Base-by-base conservation (phyloP, 1,140 invertebrate species). In the Sycobia sp. region DNA sequence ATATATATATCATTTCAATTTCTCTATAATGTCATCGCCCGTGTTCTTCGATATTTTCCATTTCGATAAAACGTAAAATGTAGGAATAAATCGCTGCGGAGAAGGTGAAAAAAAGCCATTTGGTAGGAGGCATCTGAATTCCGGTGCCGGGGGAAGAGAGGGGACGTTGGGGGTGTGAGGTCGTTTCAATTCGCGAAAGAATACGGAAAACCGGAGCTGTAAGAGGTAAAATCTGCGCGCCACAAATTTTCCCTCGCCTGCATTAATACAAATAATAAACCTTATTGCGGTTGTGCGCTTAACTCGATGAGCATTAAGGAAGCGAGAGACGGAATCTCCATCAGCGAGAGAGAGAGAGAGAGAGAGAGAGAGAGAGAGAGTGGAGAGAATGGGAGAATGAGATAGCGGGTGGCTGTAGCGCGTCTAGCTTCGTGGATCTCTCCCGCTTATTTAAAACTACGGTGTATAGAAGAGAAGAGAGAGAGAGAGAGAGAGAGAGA, bases 361-460 rank as follows among this genome's bases (percentile, higher is more conserved):
- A 39, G 14, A 14, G 38, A n/a, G 38, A 7, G 38, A n/a, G n/a
- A n/a, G 38, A 4, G 38, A n/a, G 38, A 4, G 38, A 4, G 29
- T 4, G 29, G 29, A 11, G 29, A 7, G 38, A n/a, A n/a, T 14
- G 38, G 7, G 9, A 5, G 7, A 20, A n/a, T 4, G 18, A 18
- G 29, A 4, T 4, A 4, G 29, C 29, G 29, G 29, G 29, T 11
- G 38, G 53, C 25, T 55, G 29, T 10, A 11, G n/a, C 4, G 13
- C 47, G 47, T 49, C 47, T 43, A n/a, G n/a, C n/a, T n/a, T n/a
- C n/a, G n/a, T n/a, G n/a, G n/a, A n/a, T 16, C 39, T 22, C 23
- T n/a, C 3, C 69, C 66, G 66, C 73, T 74, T 77, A 78, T 81
- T 81, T 80, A 77, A 81, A 81, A 81, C 67, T 74, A 36, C 13